These are phyloP conservation scores for Butorides virescens DNA, from an alignment of 2,113 vertebrate species.

Conservation along the genomic window DNA sequence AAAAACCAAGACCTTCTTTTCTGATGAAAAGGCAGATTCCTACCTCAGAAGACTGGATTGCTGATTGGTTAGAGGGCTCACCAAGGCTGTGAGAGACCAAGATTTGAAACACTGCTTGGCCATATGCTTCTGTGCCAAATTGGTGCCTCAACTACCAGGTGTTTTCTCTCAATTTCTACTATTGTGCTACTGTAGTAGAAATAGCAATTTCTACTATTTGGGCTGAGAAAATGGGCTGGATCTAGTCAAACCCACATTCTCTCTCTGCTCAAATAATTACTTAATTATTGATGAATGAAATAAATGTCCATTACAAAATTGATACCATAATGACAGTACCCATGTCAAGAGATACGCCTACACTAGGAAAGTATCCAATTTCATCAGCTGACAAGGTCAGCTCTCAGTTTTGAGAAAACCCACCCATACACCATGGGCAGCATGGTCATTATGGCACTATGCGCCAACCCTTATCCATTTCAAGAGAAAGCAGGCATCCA, in stretches of 20 bases:
- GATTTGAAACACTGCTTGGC: neutral
- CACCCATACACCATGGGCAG: neutral
- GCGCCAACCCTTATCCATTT: fast-evolving
- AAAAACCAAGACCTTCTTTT: neutral
- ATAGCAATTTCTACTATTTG: neutral
- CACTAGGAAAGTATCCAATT: neutral
- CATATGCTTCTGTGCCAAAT: neutral
- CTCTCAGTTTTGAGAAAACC: neutral
- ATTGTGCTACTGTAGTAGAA: neutral
- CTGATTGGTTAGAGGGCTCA: neutral
- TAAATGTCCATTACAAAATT: neutral
- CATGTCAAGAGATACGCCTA: neutral
- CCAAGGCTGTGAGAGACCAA: neutral
- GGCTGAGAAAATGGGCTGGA: neutral
- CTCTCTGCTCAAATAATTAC: neutral
- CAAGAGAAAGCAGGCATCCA: neutral
- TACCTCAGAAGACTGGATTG: neutral
- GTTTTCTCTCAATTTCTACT: neutral
- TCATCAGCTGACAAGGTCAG: neutral
- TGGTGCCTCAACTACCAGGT: neutral
- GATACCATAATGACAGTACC: neutral
- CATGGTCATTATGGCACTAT: neutral
- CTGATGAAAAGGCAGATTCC: neutral
- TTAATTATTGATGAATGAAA: neutral
- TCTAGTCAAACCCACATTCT: neutral